These are phyloP conservation scores for Cheilosia soror DNA, from an alignment of 2,888 invertebrate genomes.

Conservation along the genomic window DNA sequence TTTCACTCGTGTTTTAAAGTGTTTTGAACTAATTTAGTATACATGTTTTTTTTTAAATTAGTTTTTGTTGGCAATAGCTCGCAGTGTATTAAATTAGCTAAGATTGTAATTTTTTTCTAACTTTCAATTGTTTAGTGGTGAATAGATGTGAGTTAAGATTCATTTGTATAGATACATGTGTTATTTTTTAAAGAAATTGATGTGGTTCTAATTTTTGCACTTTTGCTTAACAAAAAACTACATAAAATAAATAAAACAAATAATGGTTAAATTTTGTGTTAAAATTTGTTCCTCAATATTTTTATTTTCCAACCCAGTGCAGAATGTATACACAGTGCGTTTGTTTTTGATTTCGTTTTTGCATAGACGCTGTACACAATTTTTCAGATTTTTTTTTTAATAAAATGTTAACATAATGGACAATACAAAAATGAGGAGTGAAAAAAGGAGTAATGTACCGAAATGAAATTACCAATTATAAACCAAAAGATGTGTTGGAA, in stretches of 20 bases:
- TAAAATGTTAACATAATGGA: slow-evolving; percentile 25
- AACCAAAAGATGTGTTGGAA: slow-evolving; percentile 51
- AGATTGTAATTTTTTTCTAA: slow-evolving; percentile 36
- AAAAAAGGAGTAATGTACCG: slow-evolving; percentile 26
- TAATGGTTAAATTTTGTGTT: slow-evolving; percentile 62
- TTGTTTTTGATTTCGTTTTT: slow-evolving; percentile 56
- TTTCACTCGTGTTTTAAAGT: slow-evolving; percentile 63
- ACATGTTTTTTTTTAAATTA: slow-evolving; percentile 33
- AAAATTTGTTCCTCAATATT: slow-evolving; percentile 52
- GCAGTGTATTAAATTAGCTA: slow-evolving; percentile 72
- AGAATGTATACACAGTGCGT: slow-evolving; percentile 75
- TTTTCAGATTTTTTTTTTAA: slow-evolving; percentile 19
- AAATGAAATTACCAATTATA: slow-evolving; percentile 44
- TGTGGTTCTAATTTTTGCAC: slow-evolving; percentile 64
- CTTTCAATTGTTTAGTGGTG: slow-evolving; percentile 56
- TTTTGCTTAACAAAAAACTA: slow-evolving; percentile 59
- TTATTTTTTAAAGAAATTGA: slow-evolving; percentile 39
- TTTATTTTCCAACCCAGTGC: slow-evolving; percentile 76
- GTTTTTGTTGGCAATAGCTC: slow-evolving; percentile 71
- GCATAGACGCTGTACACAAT: slow-evolving; percentile 69
- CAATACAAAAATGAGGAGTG: slow-evolving; percentile 42
- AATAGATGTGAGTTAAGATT: slow-evolving; percentile 63
- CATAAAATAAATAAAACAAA: slow-evolving; percentile 25
- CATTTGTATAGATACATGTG: slow-evolving; percentile 65
- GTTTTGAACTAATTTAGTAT: slow-evolving; percentile 63